phyloP scores from a whole-genome alignment of 2,797 vertebrate genomes.

The Bradypodion pumilum region DNA sequence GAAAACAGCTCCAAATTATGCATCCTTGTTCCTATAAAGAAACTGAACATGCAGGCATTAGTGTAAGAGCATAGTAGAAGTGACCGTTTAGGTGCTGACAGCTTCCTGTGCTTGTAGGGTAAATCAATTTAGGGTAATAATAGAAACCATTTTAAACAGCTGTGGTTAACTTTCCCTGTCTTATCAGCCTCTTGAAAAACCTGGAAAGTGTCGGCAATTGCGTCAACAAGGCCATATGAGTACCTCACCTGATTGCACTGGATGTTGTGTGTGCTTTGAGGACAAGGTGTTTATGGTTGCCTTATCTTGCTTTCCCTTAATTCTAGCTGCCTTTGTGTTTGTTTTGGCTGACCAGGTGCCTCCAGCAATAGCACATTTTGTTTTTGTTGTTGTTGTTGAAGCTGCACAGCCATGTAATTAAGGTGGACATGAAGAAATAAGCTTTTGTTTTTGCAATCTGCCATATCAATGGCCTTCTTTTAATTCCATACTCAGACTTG shows the following conservation, averaged over 20 bases:
- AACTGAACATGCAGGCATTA: neutral
- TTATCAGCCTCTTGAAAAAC: constrained; percentile 21
- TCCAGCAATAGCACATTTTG: constrained; percentile 18
- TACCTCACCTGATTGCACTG: neutral
- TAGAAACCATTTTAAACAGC: accelerated
- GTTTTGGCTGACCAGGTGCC: constrained; percentile 40
- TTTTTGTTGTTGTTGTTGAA: neutral
- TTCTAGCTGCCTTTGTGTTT: constrained; percentile 33
- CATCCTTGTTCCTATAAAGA: neutral
- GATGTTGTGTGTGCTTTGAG: constrained; percentile 35
- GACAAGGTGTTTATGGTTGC: constrained; percentile 28
- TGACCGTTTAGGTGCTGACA: neutral
- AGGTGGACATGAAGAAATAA: constrained; percentile 24
- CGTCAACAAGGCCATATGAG: constrained; percentile 23
- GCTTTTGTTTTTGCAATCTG: neutral
- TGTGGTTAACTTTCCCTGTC: neutral
- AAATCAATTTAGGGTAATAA: neutral
- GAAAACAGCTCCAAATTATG: neutral
- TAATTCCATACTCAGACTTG: neutral
- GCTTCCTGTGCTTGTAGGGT: neutral
- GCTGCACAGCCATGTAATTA: neutral
- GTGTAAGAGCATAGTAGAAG: neutral
- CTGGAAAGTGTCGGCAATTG: constrained; percentile 30
- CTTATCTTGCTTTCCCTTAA: constrained; percentile 19
- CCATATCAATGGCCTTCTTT: neutral